These are phyloP conservation scores for Cheirogaleus major DNA, from an alignment of 2,797 vertebrate genomes.

Conservation along the genomic window DNA sequence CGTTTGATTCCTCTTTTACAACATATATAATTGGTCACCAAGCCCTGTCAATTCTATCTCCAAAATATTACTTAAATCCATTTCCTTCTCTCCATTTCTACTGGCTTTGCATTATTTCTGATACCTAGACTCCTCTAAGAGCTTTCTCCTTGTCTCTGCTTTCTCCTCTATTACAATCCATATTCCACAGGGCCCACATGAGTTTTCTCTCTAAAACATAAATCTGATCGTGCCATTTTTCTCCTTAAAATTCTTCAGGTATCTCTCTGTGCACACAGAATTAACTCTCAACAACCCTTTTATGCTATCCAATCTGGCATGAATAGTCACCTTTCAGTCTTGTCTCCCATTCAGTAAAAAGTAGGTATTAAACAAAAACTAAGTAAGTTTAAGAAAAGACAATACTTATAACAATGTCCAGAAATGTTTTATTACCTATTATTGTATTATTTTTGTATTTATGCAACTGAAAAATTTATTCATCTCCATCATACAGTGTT, in stretches of 20 bases:
- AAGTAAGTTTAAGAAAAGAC: background rate
- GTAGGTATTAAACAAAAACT: constrained; percentile 12
- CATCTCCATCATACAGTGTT: background rate
- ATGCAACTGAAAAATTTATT: background rate
- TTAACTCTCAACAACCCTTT: constrained; percentile 26
- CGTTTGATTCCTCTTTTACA: constrained; percentile 19
- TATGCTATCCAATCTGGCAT: background rate
- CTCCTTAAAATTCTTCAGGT: constrained; percentile 18
- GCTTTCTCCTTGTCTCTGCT: background rate
- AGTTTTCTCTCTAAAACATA: constrained; percentile 28
- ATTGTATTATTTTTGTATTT: background rate
- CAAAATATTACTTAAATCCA: constrained; percentile 29
- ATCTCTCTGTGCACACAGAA: background rate
- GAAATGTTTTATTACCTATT: background rate
- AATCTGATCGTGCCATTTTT: background rate
- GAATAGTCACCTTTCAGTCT: background rate
- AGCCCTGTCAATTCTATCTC: constrained; percentile 1
- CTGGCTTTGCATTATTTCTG: background rate
- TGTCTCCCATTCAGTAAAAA: constrained; percentile 12
- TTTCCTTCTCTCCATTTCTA: constrained; percentile 8
- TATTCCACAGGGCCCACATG: background rate
- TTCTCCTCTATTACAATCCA: background rate
- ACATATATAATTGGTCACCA: background rate
- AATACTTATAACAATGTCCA: constrained; percentile 11
- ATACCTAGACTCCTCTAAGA: background rate